phyloP scores from a whole-genome alignment of 2,113 vertebrate species.

The Amphiprion percula region DNA sequence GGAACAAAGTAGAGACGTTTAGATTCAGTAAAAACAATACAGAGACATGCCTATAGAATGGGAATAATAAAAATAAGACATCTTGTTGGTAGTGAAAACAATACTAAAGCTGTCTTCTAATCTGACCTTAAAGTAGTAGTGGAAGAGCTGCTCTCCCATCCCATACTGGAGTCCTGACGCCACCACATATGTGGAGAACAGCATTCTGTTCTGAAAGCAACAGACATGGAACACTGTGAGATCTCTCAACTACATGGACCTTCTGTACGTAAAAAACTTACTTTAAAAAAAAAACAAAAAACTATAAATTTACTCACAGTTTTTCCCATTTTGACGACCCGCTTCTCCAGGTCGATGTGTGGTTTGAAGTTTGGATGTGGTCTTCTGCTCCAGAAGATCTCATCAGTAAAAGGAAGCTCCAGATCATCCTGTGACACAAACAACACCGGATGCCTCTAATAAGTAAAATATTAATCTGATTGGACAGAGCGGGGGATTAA shows the following conservation, averaged over 20 bases:
- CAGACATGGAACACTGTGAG: not conserved
- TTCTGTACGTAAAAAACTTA: not conserved
- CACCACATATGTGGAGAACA: conserved; percentile 89
- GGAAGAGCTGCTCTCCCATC: conserved; percentile 90
- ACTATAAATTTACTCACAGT: conserved; percentile 80
- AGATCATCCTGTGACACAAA: conserved; percentile 83
- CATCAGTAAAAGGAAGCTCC: conserved; percentile 88
- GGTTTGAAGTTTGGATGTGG: conserved; percentile 88
- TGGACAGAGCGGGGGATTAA: not conserved
- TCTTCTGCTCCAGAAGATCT: conserved; percentile 89
- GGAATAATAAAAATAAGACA: no score
- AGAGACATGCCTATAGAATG: no score
- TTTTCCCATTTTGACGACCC: conserved; percentile 90
- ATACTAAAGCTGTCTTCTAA: no score
- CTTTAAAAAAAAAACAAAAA: not conserved
- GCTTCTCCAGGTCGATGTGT: conserved; percentile 90
- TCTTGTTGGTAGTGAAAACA: no score
- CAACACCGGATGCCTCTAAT: not conserved
- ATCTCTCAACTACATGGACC: not conserved
- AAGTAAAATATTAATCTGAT: not conserved
- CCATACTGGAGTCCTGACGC: conserved; percentile 94
- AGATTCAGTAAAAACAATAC: no score
- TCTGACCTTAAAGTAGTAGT: conserved; percentile 93
- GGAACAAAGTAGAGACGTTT: no score
- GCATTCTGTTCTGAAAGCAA: conserved; percentile 81